These are phyloP conservation scores for Megalopta genalis DNA, from an alignment of 1,140 invertebrate genomes.

Conservation along the genomic window DNA sequence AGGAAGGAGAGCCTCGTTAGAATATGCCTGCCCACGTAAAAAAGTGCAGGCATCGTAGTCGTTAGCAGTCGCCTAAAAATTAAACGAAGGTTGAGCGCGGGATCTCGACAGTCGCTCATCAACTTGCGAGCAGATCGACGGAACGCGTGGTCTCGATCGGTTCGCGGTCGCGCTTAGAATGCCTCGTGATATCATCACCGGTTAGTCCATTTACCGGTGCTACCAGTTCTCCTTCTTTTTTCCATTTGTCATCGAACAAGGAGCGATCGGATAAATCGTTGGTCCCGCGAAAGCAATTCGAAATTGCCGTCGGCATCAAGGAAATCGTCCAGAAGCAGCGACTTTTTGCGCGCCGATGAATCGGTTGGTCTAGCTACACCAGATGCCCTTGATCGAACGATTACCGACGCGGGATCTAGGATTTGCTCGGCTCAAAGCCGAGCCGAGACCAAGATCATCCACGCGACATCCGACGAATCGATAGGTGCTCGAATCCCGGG, in stretches of 20 bases:
- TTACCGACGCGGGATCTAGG: background rate
- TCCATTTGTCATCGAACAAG: background rate
- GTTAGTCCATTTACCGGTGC: background rate
- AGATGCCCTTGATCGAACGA: slow-evolving; percentile 14
- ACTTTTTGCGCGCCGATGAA: background rate
- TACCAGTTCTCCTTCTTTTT: background rate
- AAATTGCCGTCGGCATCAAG: background rate
- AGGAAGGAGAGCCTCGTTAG: background rate
- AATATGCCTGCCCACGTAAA: background rate
- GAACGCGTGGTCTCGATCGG: slow-evolving; percentile 29
- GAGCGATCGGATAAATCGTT: background rate
- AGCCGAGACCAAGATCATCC: background rate
- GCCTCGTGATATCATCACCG: slow-evolving; percentile 24
- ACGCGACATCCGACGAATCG: background rate
- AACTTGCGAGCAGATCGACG: slow-evolving; percentile 35
- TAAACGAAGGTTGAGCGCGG: slow-evolving; percentile 39
- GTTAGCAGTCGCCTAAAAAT: slow-evolving; percentile 45
- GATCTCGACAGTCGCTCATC: slow-evolving; percentile 55
- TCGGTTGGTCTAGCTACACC: background rate
- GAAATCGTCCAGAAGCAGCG: background rate
- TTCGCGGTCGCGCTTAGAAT: slow-evolving; percentile 9
- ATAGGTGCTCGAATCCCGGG: no score
- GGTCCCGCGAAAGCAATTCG: background rate
- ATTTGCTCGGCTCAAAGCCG: background rate
- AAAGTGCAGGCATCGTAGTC: slow-evolving; percentile 3